Conservation (phyloP, 2,888 invertebrate genomes). For the Chrysomela aeneicollis region DNA sequence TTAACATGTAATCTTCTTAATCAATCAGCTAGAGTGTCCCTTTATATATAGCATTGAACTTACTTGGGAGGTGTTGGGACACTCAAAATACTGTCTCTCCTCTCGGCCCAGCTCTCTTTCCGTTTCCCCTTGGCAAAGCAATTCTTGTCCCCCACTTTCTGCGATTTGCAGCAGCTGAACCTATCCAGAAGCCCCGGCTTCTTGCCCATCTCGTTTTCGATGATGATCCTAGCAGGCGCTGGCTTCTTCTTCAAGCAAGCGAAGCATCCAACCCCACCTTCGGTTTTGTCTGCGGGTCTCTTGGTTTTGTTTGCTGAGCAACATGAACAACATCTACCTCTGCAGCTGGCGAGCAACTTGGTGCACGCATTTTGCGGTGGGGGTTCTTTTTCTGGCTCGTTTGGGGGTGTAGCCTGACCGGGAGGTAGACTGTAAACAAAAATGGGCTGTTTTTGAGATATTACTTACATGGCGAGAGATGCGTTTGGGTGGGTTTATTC, state of each 20-base stretch:
- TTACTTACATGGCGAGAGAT: too few species aligned
- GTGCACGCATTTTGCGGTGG: constrained; percentile 47
- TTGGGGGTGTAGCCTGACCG: constrained; percentile 41
- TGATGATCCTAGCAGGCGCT: constrained; percentile 53
- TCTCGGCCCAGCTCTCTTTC: constrained; percentile 63
- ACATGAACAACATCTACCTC: constrained; percentile 47
- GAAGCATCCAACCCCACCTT: constrained; percentile 60
- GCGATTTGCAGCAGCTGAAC: constrained; percentile 58
- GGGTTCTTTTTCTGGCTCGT: constrained; percentile 45
- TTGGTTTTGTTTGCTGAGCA: constrained; percentile 39
- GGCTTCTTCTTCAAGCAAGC: constrained; percentile 55
- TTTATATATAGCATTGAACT: constrained; percentile 12
- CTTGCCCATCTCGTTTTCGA: constrained; percentile 56
- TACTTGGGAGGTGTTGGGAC: constrained; percentile 60
- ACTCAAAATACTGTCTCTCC: constrained; percentile 66
- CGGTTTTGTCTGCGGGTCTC: constrained; percentile 20
- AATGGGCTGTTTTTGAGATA: neutral
- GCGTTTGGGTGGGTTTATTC: too few species aligned
- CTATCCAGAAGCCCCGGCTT: constrained; percentile 52
- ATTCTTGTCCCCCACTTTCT: constrained; percentile 61
- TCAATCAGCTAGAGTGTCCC: too few species aligned
- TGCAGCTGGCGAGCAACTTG: constrained; percentile 50
- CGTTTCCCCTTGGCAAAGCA: constrained; percentile 53
- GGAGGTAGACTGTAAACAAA: constrained; percentile 47
- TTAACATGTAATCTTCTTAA: too few species aligned